These are phyloP conservation scores for Paramormyrops kingsleyae DNA, from an alignment of 2,113 vertebrate species.

Conservation along the genomic window DNA sequence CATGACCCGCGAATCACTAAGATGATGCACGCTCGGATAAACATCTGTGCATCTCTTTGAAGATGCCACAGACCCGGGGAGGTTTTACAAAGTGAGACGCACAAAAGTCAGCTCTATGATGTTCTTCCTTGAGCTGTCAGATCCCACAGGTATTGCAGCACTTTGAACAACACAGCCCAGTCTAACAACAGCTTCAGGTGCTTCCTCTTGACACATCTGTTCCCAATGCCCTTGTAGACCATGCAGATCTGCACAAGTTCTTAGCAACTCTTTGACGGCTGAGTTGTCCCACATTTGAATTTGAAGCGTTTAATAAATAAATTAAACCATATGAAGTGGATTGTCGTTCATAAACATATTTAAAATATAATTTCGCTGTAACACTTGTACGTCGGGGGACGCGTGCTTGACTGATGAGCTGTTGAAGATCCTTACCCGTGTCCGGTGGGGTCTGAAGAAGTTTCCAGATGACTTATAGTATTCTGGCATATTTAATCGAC, in stretches of 20 bases:
- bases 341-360: not conserved
- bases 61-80: not conserved
- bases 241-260: not conserved
- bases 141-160: not conserved
- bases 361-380: not conserved
- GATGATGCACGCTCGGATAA: not conserved
- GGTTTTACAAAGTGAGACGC: not conserved
- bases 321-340: not conserved
- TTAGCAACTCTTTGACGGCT: not conserved
- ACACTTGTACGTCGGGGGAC: not conserved
- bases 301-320: not conserved
- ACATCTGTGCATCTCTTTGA: constrained; percentile 8
- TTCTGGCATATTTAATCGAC: not conserved
- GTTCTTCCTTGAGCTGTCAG: not conserved
- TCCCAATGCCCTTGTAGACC: not conserved
- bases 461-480: not conserved
- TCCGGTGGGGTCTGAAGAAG: not conserved
- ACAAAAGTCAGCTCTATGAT: constrained; percentile 4
- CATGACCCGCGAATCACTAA: not conserved
- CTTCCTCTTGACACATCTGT: constrained; percentile 6
- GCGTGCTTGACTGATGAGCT: not conserved
- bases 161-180: not conserved
- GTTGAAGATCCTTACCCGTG: not conserved
- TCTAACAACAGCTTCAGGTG: constrained; percentile 4
- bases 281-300: not conserved